phyloP scores from a whole-genome alignment of 2,113 vertebrate species.

The Chlamydotis undulata region DNA sequence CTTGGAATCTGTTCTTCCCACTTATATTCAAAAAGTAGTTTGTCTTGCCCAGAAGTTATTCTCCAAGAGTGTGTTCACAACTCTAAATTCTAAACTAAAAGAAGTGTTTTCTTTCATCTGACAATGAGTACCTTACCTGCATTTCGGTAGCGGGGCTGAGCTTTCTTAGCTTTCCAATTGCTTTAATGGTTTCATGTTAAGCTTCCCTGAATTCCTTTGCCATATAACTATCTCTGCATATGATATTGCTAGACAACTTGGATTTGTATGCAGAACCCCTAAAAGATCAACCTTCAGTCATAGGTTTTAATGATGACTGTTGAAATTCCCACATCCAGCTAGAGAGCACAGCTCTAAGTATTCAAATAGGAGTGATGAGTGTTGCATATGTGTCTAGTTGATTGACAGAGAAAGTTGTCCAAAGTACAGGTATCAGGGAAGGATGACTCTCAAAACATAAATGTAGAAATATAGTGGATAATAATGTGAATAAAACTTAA shows the following conservation, averaged over 20 bases:
- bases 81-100: not conserved
- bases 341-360: not conserved
- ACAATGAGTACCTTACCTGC: not conserved
- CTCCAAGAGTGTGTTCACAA: rapidly evolving
- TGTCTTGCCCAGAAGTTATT: not conserved
- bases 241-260: not conserved
- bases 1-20: not conserved
- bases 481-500: not conserved
- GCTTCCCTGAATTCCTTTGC: not conserved
- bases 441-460: not conserved
- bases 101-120: not conserved
- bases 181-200: not conserved
- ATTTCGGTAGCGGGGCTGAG: not conserved
- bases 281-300: not conserved
- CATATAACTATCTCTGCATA: not conserved
- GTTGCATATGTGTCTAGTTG: not conserved
- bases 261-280: not conserved
- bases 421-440: not conserved
- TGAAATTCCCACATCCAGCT: not conserved
- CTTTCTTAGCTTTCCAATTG: not conserved
- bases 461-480: not conserved
- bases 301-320: not conserved
- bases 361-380: not conserved
- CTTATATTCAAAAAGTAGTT: not conserved
- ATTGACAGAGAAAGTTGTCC: not conserved